These are phyloP conservation scores for Enteromius trimaculatus DNA, from an alignment of 2,797 vertebrate species.

Conservation along the genomic window DNA sequence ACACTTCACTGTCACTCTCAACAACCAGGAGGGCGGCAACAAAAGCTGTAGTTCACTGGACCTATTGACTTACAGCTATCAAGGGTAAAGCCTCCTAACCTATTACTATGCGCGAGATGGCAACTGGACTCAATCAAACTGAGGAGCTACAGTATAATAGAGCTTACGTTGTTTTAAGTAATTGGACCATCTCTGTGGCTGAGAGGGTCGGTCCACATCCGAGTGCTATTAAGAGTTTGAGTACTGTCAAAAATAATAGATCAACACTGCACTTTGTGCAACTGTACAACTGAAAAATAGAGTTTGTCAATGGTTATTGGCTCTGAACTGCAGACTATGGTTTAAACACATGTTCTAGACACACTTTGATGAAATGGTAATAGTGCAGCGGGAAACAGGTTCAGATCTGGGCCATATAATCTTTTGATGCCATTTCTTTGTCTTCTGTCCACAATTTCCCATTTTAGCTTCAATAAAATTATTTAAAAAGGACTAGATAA, in stretches of 20 bases:
- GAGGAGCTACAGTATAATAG: constrained; percentile 23
- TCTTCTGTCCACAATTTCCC: neutral
- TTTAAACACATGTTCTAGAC: neutral
- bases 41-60: constrained; percentile 36
- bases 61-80: constrained; percentile 37
- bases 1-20: constrained; percentile 34
- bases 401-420: neutral
- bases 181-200: constrained; percentile 2
- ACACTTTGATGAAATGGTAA: neutral
- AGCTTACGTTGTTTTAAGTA: constrained; percentile 14
- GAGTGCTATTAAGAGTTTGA: constrained; percentile 19
- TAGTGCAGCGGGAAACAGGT: neutral
- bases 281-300: neutral
- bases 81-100: constrained; percentile 6
- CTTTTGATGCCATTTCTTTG: neutral
- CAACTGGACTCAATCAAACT: constrained; percentile 25
- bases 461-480: neutral
- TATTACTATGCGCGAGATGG: constrained; percentile 17
- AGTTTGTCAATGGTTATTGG: neutral
- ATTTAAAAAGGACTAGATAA: neutral
- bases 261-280: constrained; percentile 8
- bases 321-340: neutral
- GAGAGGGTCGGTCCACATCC: neutral
- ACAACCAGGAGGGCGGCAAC: constrained; percentile 19
- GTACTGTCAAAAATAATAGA: constrained; percentile 20